Conservation (phyloP, 2,113 vertebrate species). For the Thalassoma bifasciatum region DNA sequence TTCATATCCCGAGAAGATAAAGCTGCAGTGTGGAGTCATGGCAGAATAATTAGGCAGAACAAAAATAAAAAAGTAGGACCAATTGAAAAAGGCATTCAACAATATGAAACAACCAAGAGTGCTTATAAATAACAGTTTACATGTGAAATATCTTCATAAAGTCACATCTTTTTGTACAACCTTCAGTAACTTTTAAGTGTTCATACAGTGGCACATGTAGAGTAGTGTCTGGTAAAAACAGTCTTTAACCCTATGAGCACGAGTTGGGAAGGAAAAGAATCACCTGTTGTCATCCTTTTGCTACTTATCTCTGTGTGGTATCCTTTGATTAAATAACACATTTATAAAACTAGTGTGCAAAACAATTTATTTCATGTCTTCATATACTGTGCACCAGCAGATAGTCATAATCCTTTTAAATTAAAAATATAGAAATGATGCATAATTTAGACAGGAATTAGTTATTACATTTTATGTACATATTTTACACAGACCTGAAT, state of each 20-base stretch:
- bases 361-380: slow-evolving; percentile 88
- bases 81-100: slow-evolving; percentile 92
- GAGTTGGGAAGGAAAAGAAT: slow-evolving; percentile 86
- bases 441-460: slow-evolving; percentile 88
- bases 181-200: slow-evolving; percentile 87
- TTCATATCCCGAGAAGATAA: slow-evolving; percentile 95
- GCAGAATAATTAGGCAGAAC: slow-evolving; percentile 96
- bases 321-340: slow-evolving; percentile 86
- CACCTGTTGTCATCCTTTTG: slow-evolving; percentile 70
- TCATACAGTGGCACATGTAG: slow-evolving; percentile 92
- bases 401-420: slow-evolving; percentile 86
- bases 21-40: slow-evolving; percentile 96
- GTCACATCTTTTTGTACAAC: slow-evolving; percentile 99
- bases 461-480: slow-evolving; percentile 84
- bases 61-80: slow-evolving; percentile 89
- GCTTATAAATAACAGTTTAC: slow-evolving; percentile 95
- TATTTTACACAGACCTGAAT: slow-evolving; percentile 88
- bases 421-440: slow-evolving; percentile 90
- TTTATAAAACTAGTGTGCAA: slow-evolving; percentile 96
- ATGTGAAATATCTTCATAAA: slow-evolving; percentile 94
- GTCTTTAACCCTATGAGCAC: slow-evolving; percentile 99
- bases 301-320: slow-evolving; percentile 69
- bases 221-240: slow-evolving; percentile 89
- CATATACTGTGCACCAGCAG: slow-evolving; percentile 87
- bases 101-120: slow-evolving; percentile 91